A percentile compares a stretch with the other conserved stretches of the same genome.
These are phyloP conservation scores for Hydra vulgaris DNA, from an alignment of 30 jellyfish, hydroid and myxozoan species.

Conservation along the genomic window DNA sequence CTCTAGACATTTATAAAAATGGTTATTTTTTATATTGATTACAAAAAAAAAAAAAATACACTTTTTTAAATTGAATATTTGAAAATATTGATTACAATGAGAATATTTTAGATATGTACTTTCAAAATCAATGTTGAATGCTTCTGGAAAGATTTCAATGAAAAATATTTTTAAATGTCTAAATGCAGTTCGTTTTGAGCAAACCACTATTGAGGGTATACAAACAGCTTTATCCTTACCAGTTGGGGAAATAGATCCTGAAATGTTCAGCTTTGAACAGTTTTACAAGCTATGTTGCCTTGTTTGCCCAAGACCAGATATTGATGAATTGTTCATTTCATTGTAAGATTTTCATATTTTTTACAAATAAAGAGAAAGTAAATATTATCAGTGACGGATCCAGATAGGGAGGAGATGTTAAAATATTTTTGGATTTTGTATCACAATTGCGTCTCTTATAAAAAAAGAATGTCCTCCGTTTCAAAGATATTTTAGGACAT, in stretches of 20 bases:
- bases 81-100: no score
- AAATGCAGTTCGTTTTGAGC: slow-evolving; percentile 43
- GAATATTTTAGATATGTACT: slow-evolving; percentile 25
- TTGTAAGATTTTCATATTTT: slow-evolving; percentile 26
- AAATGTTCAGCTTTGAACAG: slow-evolving; percentile 44
- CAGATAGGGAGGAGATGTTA: no score
- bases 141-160: slow-evolving; percentile 41
- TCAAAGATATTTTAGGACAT: no score
- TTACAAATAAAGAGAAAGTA: no score
- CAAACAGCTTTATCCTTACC: slow-evolving; percentile 40
- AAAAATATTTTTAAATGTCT: slow-evolving; percentile 56
- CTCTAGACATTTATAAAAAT: no score
- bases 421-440: no score
- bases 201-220: slow-evolving; percentile 48
- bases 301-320: slow-evolving; percentile 65
- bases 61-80: no score
- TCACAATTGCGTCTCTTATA: no score
- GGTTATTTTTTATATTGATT: no score
- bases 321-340: slow-evolving; percentile 44
- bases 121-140: slow-evolving; percentile 27
- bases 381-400: no score
- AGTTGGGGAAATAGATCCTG: slow-evolving; percentile 55
- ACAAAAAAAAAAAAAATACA: no score
- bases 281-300: slow-evolving; percentile 48
- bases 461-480: no score